Percentiles rank a stretch among this genome's conserved stretches.
Conservation (phyloP, 2,888 invertebrate species). For the Xanthia icteritia region DNA sequence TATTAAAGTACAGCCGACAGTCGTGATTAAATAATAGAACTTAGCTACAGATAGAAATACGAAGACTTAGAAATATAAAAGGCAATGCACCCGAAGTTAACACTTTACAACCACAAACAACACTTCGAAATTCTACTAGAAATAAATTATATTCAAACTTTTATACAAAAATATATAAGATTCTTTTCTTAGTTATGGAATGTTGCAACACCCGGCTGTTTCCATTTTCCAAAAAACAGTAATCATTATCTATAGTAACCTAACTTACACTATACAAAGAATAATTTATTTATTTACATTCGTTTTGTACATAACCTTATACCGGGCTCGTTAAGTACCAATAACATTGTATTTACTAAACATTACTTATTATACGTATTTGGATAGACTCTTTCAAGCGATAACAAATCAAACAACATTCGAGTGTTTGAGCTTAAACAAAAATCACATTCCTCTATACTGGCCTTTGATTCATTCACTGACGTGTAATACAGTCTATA, state of each 20-base stretch:
- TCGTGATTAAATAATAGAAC: conserved; percentile 69
- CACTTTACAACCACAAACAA: conserved; percentile 81
- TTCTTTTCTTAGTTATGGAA: conserved; percentile 73
- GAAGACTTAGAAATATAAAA: conserved; percentile 69
- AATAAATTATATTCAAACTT: conserved; percentile 87
- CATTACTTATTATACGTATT: conserved; percentile 88
- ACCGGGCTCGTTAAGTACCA: conserved; percentile 81
- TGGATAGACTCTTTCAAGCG: conserved; percentile 90
- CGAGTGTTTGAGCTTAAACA: conserved; percentile 81
- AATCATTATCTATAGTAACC: conserved; percentile 80
- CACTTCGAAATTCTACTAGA: conserved; percentile 86
- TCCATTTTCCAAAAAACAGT: conserved; percentile 75
- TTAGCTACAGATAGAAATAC: conserved; percentile 69
- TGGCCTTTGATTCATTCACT: conserved; percentile 85
- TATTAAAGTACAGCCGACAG: conserved; percentile 64
- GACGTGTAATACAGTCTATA: conserved; percentile 72
- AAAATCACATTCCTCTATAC: conserved; percentile 88
- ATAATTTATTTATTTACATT: conserved; percentile 87
- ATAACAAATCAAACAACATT: conserved; percentile 85
- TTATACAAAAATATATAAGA: conserved; percentile 73
- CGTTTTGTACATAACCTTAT: conserved; percentile 86
- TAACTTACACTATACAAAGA: conserved; percentile 79
- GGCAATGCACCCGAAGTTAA: conserved; percentile 84
- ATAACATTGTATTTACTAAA: conserved; percentile 81
- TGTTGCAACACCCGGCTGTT: conserved; percentile 81